Evolutionary conservation across 2,888 invertebrate species (phyloP).

Genomic region (Tachina fera): DNA sequence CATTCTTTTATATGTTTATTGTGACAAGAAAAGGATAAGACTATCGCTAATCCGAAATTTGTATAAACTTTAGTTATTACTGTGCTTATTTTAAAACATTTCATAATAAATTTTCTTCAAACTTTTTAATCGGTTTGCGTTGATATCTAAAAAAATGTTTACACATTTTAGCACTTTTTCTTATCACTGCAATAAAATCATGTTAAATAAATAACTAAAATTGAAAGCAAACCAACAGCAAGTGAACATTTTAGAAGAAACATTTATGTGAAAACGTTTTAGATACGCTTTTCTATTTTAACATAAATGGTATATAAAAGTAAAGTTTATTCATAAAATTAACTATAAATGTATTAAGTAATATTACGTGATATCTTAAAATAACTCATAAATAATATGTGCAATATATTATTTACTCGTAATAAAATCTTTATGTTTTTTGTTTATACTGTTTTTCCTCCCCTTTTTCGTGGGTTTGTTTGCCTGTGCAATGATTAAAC

Average conservation of each 20-base stretch:
- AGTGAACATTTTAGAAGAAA: conserved; percentile 33
- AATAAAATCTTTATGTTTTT: conserved; percentile 12
- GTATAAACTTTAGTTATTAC: conserved; percentile 50
- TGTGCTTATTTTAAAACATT: conserved; percentile 38
- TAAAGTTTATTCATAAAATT: conserved; percentile 23
- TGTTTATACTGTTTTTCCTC: conserved; percentile 44
- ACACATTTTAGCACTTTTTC: conserved; percentile 79
- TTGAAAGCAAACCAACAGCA: conserved; percentile 40
- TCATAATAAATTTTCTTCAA: conserved; percentile 58
- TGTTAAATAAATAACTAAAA: conserved; percentile 61
- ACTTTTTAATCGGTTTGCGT: conserved; percentile 47
- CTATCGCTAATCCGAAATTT: background rate
- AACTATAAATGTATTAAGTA: conserved; percentile 54
- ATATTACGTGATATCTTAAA: conserved; percentile 68
- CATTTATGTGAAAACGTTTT: conserved; percentile 41
- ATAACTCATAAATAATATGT: conserved; percentile 67
- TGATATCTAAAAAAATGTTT: conserved; percentile 42
- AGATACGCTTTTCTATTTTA: conserved; percentile 27
- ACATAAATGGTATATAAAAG: conserved; percentile 53
- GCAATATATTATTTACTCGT: conserved; percentile 25
- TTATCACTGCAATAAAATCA: conserved; percentile 78
- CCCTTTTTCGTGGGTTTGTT: conserved; percentile 1
- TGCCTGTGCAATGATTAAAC: conserved; percentile 7
- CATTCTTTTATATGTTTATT: background rate
- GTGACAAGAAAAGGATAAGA: background rate